A percentile compares a stretch with the other conserved stretches of the same genome.
Conservation (phyloP, 2,797 vertebrate genomes). For the Spinus pinus region DNA sequence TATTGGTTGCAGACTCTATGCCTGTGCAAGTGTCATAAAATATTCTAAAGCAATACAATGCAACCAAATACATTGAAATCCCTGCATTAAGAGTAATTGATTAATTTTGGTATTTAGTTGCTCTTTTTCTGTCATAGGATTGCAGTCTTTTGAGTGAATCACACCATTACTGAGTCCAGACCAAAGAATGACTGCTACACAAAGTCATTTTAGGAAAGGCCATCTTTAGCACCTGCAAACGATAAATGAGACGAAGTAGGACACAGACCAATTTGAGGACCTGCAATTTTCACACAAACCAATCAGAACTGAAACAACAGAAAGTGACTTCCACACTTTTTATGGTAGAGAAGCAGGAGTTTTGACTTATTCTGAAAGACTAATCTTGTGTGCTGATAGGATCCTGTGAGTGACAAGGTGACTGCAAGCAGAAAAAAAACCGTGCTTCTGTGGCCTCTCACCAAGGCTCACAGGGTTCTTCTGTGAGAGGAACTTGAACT, state of each 20-base stretch:
- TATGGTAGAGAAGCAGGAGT: background rate
- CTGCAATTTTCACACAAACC: background rate
- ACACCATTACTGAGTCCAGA: background rate
- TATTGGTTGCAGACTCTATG: constrained; percentile 5
- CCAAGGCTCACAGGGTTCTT: background rate
- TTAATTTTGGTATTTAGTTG: background rate
- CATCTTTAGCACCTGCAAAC: background rate
- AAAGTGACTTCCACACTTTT: background rate
- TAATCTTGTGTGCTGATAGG: fast-evolving
- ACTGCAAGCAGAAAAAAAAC: background rate
- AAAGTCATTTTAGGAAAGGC: background rate
- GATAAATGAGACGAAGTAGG: background rate
- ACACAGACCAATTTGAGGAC: background rate
- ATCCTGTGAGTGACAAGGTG: background rate
- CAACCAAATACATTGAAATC: constrained; percentile 21
- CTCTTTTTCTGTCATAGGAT: background rate
- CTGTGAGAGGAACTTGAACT: background rate
- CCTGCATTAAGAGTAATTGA: background rate
- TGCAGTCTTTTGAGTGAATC: background rate
- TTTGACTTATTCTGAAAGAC: background rate
- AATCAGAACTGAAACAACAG: background rate
- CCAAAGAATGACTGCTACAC: background rate
- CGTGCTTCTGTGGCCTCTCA: background rate
- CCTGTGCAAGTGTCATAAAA: background rate
- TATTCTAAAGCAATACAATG: constrained; percentile 6